Evolutionary conservation across 2,888 invertebrate genomes (phyloP).

Genomic region (Synergus gifuensis): DNA sequence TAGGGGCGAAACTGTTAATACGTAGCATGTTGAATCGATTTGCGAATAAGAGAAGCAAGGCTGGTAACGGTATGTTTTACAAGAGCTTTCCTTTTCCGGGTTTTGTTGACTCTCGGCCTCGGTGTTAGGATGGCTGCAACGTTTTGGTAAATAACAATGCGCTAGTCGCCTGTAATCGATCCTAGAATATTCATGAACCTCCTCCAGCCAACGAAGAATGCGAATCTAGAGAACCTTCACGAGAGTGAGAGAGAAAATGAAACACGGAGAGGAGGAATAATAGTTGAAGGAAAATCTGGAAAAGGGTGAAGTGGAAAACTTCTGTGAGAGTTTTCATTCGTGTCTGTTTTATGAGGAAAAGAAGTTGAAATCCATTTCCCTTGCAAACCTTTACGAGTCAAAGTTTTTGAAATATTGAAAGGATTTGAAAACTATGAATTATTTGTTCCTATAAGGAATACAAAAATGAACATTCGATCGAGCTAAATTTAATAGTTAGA

Average conservation of each 20-base stretch:
- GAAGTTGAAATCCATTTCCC: constrained; percentile 14
- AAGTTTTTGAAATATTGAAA: constrained; percentile 29
- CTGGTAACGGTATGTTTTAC: constrained; percentile 8
- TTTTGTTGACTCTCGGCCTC: constrained; percentile 2
- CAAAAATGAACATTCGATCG: not conserved
- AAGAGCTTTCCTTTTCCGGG: not conserved
- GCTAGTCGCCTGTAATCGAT: constrained; percentile 30
- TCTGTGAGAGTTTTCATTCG: not conserved
- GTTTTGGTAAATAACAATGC: constrained; percentile 28
- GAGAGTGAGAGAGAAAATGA: not conserved
- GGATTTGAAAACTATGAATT: constrained; percentile 16
- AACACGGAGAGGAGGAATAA: constrained; percentile 12
- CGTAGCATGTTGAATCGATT: not conserved
- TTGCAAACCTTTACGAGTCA: constrained; percentile 2
- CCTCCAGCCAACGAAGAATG: constrained; percentile 9
- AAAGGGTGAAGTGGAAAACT: constrained; percentile 21
- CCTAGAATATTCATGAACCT: constrained; percentile 43
- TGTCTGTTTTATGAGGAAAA: constrained; percentile 34
- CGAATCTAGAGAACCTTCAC: not conserved
- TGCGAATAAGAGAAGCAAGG: not conserved
- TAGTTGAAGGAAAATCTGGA: constrained; percentile 6
- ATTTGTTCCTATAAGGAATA: constrained; percentile 15
- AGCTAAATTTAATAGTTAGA: not conserved
- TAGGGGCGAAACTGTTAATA: not conserved
- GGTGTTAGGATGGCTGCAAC: constrained; percentile 20